Percentiles rank a stretch among this genome's conserved stretches.
Evolutionary conservation across 1,140 invertebrate genomes (phyloP).

Genomic region (Manduca sexta): DNA sequence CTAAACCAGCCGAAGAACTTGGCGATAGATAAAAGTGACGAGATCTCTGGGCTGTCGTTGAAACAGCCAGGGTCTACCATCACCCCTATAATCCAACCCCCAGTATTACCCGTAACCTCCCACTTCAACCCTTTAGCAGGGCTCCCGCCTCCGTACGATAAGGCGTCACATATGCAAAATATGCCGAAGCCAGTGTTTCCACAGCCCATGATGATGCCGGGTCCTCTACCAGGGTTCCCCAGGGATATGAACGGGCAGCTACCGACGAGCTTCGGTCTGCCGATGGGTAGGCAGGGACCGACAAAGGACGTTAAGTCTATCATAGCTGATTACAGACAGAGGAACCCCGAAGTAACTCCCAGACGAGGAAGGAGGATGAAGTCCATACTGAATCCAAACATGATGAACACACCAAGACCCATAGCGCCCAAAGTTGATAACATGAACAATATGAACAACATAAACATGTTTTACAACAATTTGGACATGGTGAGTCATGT

Average conservation of each 20-base stretch:
- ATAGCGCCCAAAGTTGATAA: slow-evolving; percentile 58
- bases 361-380: slow-evolving; percentile 77
- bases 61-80: slow-evolving; percentile 47
- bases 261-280: slow-evolving; percentile 45
- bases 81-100: slow-evolving; percentile 45
- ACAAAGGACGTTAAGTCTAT: slow-evolving; percentile 87
- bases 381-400: slow-evolving; percentile 62
- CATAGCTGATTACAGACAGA: slow-evolving; percentile 86
- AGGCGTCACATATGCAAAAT: slow-evolving; percentile 57
- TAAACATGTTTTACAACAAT: slow-evolving; percentile 64
- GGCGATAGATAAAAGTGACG: slow-evolving; percentile 65
- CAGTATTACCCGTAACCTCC: slow-evolving; percentile 48
- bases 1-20: slow-evolving; percentile 59
- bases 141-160: slow-evolving; percentile 63
- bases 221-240: slow-evolving; percentile 56
- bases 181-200: slow-evolving; percentile 63
- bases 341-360: slow-evolving; percentile 81
- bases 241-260: slow-evolving; percentile 71
- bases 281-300: slow-evolving; percentile 80
- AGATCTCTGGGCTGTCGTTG: slow-evolving; percentile 58
- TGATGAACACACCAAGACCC: slow-evolving; percentile 52
- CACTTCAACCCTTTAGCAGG: slow-evolving; percentile 59
- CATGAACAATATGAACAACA: slow-evolving; percentile 52
- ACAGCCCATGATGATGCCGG: slow-evolving; percentile 56
- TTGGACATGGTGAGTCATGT: slow-evolving; percentile 60